Evolutionary conservation across 2,113 vertebrate species (phyloP).

Genomic region (Porphyrio hochstetteri): DNA sequence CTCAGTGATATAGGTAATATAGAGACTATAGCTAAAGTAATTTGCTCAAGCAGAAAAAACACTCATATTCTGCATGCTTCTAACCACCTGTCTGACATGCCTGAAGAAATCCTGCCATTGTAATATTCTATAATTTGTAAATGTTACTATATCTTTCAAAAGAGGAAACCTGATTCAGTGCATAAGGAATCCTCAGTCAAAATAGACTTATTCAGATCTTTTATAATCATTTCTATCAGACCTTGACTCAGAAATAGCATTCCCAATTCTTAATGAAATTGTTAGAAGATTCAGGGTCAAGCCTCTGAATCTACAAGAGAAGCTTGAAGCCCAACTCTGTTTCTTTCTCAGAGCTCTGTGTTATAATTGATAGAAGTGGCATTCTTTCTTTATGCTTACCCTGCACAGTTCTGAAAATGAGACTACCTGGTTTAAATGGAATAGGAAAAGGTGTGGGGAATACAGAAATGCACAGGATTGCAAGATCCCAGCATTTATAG

Average conservation of each 20-base stretch:
- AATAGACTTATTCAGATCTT: neutral
- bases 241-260: neutral
- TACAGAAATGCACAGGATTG: neutral
- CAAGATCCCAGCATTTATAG: neutral
- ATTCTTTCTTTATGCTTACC: neutral
- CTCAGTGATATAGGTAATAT: neutral
- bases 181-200: neutral
- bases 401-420: neutral
- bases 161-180: neutral
- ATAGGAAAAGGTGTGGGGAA: neutral
- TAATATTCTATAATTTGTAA: neutral
- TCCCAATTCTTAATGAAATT: neutral
- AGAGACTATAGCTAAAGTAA: neutral
- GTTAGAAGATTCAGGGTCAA: neutral
- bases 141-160: neutral
- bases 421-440: neutral
- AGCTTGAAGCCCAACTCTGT: neutral
- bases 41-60: neutral
- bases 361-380: neutral
- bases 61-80: neutral
- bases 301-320: neutral
- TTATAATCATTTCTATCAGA: neutral
- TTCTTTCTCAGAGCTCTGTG: neutral
- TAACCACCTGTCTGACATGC: neutral
- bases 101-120: neutral